phyloP scores from a whole-genome alignment of 2,888 invertebrate genomes.

The Polydrusus tereticollis region DNA sequence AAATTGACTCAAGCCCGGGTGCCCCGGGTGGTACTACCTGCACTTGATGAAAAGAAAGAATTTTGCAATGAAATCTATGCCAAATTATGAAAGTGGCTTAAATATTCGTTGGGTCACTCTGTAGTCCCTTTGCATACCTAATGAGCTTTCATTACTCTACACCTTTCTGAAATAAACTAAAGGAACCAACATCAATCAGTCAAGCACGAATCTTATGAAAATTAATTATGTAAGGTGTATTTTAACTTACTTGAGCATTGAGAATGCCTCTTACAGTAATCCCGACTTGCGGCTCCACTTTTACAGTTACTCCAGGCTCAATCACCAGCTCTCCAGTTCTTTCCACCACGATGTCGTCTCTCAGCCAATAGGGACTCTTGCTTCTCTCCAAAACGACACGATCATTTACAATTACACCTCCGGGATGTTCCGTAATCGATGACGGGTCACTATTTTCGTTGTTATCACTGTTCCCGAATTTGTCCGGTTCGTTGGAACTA shows the following conservation, averaged over 20 bases:
- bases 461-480: constrained; percentile 21
- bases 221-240: too few relatives aligned
- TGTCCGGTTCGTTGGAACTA: constrained; percentile 10
- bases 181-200: too few relatives aligned
- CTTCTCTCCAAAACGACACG: constrained; percentile 70
- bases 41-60: too few relatives aligned
- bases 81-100: too few relatives aligned
- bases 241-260: constrained; percentile 87
- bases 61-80: too few relatives aligned
- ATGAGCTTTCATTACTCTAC: too few relatives aligned
- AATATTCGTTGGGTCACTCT: too few relatives aligned
- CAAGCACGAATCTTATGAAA: too few relatives aligned
- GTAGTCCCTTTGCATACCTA: too few relatives aligned
- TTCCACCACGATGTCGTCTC: constrained; percentile 85
- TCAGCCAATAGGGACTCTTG: constrained; percentile 81
- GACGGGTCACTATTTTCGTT: constrained; percentile 16
- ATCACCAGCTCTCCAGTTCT: constrained; percentile 84
- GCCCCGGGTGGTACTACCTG: too few relatives aligned
- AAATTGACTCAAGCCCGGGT: too few relatives aligned
- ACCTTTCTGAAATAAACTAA: too few relatives aligned
- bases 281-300: constrained; percentile 93
- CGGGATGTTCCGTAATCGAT: constrained; percentile 71
- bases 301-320: constrained; percentile 90
- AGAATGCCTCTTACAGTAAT: constrained; percentile 93
- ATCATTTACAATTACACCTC: constrained; percentile 73